Conservation (phyloP, 2,797 vertebrate species). For the Premnoplex brunnescens region DNA sequence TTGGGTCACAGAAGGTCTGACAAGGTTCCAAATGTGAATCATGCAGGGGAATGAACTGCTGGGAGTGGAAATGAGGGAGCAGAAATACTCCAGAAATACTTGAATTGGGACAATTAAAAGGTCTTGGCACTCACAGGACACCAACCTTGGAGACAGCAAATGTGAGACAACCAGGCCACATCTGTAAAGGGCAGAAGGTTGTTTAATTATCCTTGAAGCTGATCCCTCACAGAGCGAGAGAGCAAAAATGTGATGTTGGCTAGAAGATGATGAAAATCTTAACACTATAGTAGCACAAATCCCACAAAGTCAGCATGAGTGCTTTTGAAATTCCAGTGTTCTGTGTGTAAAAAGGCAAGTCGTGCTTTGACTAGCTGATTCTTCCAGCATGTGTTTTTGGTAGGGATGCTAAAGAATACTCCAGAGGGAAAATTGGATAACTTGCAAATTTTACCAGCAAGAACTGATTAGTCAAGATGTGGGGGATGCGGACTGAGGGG, state of each 20-base stretch:
- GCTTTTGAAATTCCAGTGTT: not conserved
- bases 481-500: not conserved
- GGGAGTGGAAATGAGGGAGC: not conserved
- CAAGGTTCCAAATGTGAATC: accelerated
- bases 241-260: not conserved
- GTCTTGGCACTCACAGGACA: not conserved
- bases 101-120: not conserved
- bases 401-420: slow-evolving; percentile 29
- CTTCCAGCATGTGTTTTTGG: not conserved
- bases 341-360: not conserved
- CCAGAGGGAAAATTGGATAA: not conserved
- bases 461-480: slow-evolving; percentile 18
- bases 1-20: not conserved
- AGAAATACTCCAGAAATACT: not conserved
- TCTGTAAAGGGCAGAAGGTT: not conserved
- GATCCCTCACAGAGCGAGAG: not conserved
- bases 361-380: not conserved
- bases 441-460: not conserved
- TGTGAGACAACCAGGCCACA: not conserved
- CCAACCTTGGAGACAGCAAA: not conserved
- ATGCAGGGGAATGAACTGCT: not conserved
- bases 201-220: not conserved
- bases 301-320: not conserved
- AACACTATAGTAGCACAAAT: not conserved
- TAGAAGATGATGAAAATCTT: not conserved